phyloP scores from a whole-genome alignment of 2,888 invertebrate genomes.

The Eucera pruinosa region DNA sequence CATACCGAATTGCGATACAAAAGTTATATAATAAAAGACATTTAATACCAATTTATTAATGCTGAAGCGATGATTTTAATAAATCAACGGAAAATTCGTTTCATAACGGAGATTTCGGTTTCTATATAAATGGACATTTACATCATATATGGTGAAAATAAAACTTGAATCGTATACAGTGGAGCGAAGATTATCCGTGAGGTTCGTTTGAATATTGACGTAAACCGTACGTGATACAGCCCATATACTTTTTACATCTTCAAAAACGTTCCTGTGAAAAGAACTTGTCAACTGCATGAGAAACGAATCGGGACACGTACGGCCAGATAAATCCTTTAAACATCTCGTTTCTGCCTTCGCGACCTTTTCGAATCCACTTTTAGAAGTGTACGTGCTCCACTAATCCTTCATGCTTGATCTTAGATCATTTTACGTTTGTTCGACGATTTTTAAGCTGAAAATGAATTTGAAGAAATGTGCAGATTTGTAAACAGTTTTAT shows the following conservation, averaged over 20 bases:
- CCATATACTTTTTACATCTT: slow-evolving; percentile 35
- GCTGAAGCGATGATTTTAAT: too few relatives aligned
- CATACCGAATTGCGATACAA: too few relatives aligned
- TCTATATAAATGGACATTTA: background rate
- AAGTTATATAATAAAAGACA: too few relatives aligned
- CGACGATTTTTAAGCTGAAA: background rate
- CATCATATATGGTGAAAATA: background rate
- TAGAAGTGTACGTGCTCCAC: background rate
- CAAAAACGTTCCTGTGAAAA: slow-evolving; percentile 30
- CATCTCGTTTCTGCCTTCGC: slow-evolving; percentile 1
- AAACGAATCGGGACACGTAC: slow-evolving; percentile 47
- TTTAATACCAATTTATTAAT: too few relatives aligned
- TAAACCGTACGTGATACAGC: slow-evolving; percentile 39
- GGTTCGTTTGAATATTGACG: slow-evolving; percentile 26
- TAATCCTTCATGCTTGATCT: slow-evolving; percentile 32
- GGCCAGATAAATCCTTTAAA: slow-evolving; percentile 45
- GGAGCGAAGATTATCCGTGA: slow-evolving; percentile 19
- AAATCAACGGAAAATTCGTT: background rate
- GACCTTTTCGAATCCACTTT: background rate
- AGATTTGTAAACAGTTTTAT: too few relatives aligned
- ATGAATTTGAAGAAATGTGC: background rate
- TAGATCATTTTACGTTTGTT: background rate
- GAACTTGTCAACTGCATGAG: slow-evolving; percentile 40
- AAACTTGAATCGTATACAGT: slow-evolving; percentile 9
- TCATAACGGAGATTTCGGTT: background rate